Conservation (phyloP, 2,113 vertebrate genomes). For the Mystacornis crossleyi region DNA sequence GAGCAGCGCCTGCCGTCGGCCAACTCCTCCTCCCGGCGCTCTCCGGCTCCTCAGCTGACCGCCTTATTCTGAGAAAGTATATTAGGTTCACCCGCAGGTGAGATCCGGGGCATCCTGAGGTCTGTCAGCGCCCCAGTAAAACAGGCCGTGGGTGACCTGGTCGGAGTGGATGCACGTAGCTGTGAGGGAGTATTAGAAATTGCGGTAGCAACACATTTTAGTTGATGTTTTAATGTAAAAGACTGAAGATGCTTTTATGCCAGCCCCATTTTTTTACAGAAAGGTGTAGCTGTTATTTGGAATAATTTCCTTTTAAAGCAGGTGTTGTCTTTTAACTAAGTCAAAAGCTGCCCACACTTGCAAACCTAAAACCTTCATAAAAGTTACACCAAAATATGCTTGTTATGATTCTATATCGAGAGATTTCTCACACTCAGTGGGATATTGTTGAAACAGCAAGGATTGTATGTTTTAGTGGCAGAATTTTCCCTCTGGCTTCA, state of each 20-base stretch:
- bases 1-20: background rate
- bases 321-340: background rate
- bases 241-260: background rate
- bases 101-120: background rate
- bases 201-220: rapidly evolving
- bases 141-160: background rate
- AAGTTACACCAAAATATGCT: background rate
- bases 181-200: background rate
- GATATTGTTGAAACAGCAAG: slow-evolving; percentile 39
- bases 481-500: slow-evolving; percentile 29
- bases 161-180: rapidly evolving
- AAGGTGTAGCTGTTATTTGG: background rate
- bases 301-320: background rate
- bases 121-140: background rate
- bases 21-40: rapidly evolving
- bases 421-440: slow-evolving; percentile 1
- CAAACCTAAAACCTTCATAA: background rate
- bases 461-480: slow-evolving; percentile 11
- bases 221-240: background rate
- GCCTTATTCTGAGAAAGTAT: background rate
- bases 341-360: background rate
- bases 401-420: slow-evolving; percentile 30
- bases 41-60: rapidly evolving
- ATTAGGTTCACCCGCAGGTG: background rate
- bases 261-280: background rate